Evolutionary conservation across 2,888 invertebrate genomes (phyloP), one percentile per base, ranked within the genome.

Genomic region (Digitonthophagus gazella): DNA sequence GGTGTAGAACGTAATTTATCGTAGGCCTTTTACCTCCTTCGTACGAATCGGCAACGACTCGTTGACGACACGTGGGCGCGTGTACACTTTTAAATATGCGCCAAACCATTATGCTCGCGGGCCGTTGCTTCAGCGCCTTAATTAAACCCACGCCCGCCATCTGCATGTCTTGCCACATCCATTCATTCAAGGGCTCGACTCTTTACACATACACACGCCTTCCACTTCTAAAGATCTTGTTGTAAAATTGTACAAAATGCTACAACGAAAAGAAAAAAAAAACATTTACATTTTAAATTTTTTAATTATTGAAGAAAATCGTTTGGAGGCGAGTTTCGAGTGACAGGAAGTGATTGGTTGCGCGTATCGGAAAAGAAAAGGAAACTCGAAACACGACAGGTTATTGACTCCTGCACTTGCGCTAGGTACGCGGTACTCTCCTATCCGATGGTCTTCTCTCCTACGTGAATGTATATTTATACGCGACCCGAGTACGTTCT

Each of bases 341-440:
- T 64, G 56, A 68, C 68, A 68, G 68, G 68, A 68, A 68, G 65
- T 55, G 57, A 63, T 67, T 64, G 67, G 64, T 63, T 67, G 67
- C 67, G 67, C 15, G 61, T 61, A 61, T 61, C 3, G 61, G 18
- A 61, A 61, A 61, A 18, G 18, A 61, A 61, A 61, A 15, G 18
- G 18, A 61, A 61, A 61, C 61, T 16, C 61, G 61, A 61, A 61
- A n/a, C 61, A 20, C 61, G 18, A 16, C 61, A 61, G 61, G 61
- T 61, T 61, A 61, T 61, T 61, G 61, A 61, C 61, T 61, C 61
- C 61, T 61, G 61, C 61, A 61, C 61, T 61, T 18, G 61, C 61
- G 19, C 28, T 44, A 44, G 8, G 28, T 44, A 44, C 28, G 28
- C 11, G n/a, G 6, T 44, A 44, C 28, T 44, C 28, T 44, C 28